These are phyloP conservation scores for Oeneis ivallda DNA, from an alignment of 2,888 invertebrate species.

Conservation along the genomic window DNA sequence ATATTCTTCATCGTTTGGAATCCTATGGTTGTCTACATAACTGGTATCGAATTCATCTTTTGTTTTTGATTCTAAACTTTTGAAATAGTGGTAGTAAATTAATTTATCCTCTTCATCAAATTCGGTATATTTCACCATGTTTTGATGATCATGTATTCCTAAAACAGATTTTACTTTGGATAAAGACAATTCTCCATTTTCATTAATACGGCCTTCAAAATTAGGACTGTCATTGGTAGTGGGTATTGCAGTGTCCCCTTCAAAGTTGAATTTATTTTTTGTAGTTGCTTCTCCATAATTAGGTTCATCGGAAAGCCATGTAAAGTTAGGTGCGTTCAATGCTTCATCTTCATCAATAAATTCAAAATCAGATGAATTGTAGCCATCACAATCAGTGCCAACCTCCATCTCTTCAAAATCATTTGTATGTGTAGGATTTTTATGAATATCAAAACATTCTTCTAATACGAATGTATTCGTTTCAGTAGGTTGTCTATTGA, in stretches of 20 bases:
- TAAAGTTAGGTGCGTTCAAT: constrained; percentile 45
- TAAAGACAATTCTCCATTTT: neutral
- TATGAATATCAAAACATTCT: neutral
- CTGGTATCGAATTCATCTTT: neutral
- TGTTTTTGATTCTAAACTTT: neutral
- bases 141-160: constrained; percentile 4
- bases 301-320: neutral
- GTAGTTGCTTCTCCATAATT: neutral
- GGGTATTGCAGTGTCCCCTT: neutral
- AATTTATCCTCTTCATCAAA: constrained; percentile 3
- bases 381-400: constrained; percentile 43
- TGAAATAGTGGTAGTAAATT: constrained; percentile 22
- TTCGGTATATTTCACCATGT: constrained; percentile 12
- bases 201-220: neutral
- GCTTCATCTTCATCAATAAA: constrained; percentile 66
- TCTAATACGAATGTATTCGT: neutral
- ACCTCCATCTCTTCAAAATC: neutral
- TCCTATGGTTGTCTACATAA: constrained; percentile 44
- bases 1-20: constrained; percentile 55
- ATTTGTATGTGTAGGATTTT: neutral
- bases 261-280: neutral
- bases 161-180: neutral
- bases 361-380: constrained; percentile 69
- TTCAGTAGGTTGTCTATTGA: neutral
- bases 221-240: neutral